phyloP scores from a whole-genome alignment of 2,797 vertebrate species.

The Phataginus tricuspis region DNA sequence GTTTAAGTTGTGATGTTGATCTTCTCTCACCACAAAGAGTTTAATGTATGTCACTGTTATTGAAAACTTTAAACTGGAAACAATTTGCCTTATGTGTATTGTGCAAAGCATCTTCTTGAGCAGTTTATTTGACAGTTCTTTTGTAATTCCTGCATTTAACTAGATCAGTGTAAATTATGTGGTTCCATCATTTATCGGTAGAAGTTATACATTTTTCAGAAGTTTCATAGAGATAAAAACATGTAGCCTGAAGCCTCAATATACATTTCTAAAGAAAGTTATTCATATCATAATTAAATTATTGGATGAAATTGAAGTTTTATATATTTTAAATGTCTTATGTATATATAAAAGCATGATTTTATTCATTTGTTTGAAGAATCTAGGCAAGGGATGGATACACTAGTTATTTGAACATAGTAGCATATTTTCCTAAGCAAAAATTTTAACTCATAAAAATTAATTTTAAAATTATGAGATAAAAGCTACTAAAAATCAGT shows the following conservation, averaged over 20 bases:
- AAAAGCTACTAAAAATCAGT: not conserved
- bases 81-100: not conserved
- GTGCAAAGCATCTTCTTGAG: not conserved
- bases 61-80: not conserved
- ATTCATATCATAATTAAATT: conserved; percentile 35
- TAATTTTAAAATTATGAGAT: not conserved
- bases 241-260: not conserved
- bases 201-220: not conserved
- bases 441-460: not conserved
- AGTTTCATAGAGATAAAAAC: not conserved
- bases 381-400: not conserved
- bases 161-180: not conserved
- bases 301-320: conserved; percentile 39
- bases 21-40: not conserved
- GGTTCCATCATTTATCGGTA: not conserved
- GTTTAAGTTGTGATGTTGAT: not conserved
- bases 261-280: not conserved
- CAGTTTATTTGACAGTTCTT: not conserved
- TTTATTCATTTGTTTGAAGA: conserved; percentile 40
- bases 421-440: not conserved
- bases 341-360: not conserved
- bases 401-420: not conserved
- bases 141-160: not conserved
- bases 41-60: not conserved
- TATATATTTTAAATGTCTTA: conserved; percentile 56